Base-by-base conservation (phyloP, 2,113 vertebrate species). In the Callionymus lyra region DNA sequence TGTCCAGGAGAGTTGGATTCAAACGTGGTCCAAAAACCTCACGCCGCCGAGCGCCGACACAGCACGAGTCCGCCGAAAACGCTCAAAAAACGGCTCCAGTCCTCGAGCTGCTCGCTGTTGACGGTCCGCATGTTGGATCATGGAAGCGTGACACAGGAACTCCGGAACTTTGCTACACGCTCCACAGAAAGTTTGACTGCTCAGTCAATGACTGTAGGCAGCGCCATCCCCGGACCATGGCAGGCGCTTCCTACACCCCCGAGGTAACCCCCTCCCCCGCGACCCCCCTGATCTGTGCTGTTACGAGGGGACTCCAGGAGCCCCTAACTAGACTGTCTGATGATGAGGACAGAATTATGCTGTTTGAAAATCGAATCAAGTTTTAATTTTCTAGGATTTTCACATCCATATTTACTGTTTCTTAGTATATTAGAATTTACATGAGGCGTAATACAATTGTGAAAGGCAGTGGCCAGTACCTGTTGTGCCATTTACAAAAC, bases 111-210 rank as follows among this genome's bases (percentile, higher is more conserved):
- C 43, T 11, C 37, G 41, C 31, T 38, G 56, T 36, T 17, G 53
- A 19, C 1, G 12, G 49, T 70, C 68, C 70, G 46, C 47, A 35
- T 53, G 65, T 49, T 14, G 6, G 6, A 34, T 53, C 56, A 17
- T 44, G 43, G 50, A 58, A 31, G 46, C 48, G 37, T 49, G 56
- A 70, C 58, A 65, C 44, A 33, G 43, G 45, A 58, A 60, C 12
- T 33, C 56, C 13, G 37, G 59, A 49, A 47, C 58, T 43, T 43
- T 53, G 55, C 45, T 77, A n/a, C 65, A 33, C 38, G 52, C 53
- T 69, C 65, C 66, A 52, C 79, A 42, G 77, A 76, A 86, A 87
- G 73, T 79, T 85, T 86, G 84, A 81, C 87, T 66, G 82, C 77
- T 46, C 66, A 59, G 68, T 81, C 73, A 51, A 73, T 68, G 54